A percentile compares a stretch with the other conserved stretches of the same genome.
These are phyloP conservation scores for Oreonectes daqikongensis DNA, from an alignment of 2,797 vertebrate genomes.

Conservation along the genomic window DNA sequence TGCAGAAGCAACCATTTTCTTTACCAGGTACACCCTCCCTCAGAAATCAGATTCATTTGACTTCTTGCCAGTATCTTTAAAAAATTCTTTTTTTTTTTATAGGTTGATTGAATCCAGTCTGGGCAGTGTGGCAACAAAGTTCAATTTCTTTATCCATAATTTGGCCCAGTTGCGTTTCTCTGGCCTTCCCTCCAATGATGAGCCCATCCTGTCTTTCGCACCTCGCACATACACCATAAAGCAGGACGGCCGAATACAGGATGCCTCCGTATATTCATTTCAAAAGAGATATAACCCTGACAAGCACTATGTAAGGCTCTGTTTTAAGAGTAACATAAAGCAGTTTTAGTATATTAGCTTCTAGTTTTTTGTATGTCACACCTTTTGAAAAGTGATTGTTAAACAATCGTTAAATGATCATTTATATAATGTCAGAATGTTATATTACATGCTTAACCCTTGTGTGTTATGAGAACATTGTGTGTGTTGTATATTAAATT, in stretches of 20 bases:
- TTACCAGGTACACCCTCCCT: conserved; percentile 84
- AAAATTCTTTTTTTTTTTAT: neutral
- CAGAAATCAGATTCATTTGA: conserved; percentile 15
- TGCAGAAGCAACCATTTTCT: conserved; percentile 96
- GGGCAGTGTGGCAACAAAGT: conserved; percentile 96
- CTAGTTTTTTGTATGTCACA: no score
- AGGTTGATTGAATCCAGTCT: conserved; percentile 97
- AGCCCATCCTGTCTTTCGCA: conserved; percentile 94
- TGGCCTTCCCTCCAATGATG: conserved; percentile 91
- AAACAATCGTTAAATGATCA: no score
- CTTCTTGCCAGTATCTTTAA: neutral
- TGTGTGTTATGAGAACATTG: neutral
- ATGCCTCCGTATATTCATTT: conserved; percentile 93
- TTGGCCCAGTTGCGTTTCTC: conserved; percentile 95
- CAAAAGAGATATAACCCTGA: conserved; percentile 99
- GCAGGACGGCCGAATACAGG: conserved; percentile 90
- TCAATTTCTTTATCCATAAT: conserved; percentile 99
- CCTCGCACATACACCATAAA: conserved; percentile 92
- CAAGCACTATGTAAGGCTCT: conserved; percentile 90
- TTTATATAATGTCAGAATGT: no score
- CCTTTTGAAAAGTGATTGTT: no score
- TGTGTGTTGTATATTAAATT: neutral
- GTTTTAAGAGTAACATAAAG: neutral
- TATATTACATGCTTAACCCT: neutral
- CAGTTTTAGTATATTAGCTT: no score